These are phyloP conservation scores for Bombyx huttoni DNA, from an alignment of 2,888 invertebrate species.

Conservation along the genomic window DNA sequence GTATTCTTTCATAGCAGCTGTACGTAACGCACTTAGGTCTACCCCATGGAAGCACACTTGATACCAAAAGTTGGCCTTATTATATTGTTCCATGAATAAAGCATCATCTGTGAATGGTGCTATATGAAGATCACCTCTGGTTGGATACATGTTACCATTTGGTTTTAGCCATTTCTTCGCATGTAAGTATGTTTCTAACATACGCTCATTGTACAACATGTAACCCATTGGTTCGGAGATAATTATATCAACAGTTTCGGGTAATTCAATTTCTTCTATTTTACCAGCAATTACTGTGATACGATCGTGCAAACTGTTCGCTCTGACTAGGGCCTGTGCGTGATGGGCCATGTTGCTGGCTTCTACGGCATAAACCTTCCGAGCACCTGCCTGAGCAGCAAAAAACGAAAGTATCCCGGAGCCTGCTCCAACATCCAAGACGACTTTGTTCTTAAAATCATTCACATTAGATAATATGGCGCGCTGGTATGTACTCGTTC, in stretches of 20 bases:
- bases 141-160: conserved; percentile 96
- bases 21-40: conserved; percentile 92
- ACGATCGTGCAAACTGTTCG: conserved; percentile 89
- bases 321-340: conserved; percentile 89
- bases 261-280: conserved; percentile 97
- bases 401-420: conserved; percentile 99
- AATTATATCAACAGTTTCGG: conserved; percentile 96
- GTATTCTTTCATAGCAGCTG: conserved; percentile 96
- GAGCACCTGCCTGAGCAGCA: conserved; percentile 97
- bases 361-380: conserved; percentile 98
- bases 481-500: conserved; percentile 98
- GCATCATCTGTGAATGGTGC: conserved; percentile 98
- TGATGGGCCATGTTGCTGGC: conserved; percentile 99
- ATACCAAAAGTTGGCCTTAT: conserved; percentile 99
- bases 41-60: conserved; percentile 98
- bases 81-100: conserved; percentile 97
- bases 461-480: conserved; percentile 94
- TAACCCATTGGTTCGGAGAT: conserved; percentile 99
- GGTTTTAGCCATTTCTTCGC: conserved; percentile 98
- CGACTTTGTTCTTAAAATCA: conserved; percentile 93
- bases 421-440: conserved; percentile 98
- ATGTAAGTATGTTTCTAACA: conserved; percentile 98
- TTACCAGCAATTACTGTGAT: conserved; percentile 96
- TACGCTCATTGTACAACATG: conserved; percentile 98
- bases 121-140: conserved; percentile 95